Conservation (phyloP, 2,797 vertebrate genomes). For the Sebastes cheni region DNA sequence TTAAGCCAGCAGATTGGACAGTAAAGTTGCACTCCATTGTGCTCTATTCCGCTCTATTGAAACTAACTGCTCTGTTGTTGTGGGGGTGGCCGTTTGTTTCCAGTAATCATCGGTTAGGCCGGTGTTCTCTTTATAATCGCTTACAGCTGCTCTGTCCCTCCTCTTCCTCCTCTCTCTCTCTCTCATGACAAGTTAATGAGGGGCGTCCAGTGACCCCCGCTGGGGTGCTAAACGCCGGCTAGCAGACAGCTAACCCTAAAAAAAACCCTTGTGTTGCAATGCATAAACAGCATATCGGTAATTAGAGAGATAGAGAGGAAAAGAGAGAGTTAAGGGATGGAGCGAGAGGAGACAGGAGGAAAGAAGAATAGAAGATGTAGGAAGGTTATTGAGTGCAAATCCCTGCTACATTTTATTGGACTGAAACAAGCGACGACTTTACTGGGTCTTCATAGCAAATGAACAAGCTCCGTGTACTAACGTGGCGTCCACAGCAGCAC, state of each 20-base stretch:
- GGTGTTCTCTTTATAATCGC: constrained; percentile 42
- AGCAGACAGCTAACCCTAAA: constrained; percentile 34
- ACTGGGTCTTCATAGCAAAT: too few relatives aligned
- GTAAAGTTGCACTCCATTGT: neutral
- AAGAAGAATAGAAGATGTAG: neutral
- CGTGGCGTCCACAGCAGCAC: too few relatives aligned
- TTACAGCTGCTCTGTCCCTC: constrained; percentile 58
- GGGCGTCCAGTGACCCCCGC: constrained; percentile 16
- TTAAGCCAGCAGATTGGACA: neutral
- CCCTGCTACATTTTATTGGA: too few relatives aligned
- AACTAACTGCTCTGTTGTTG: constrained; percentile 1
- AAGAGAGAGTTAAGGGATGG: too few relatives aligned
- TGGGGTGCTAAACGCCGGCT: constrained; percentile 39
- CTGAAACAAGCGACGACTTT: too few relatives aligned
- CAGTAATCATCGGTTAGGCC: constrained; percentile 60
- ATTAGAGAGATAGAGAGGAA: constrained; percentile 1
- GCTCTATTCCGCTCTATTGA: neutral
- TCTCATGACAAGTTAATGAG: constrained; percentile 68
- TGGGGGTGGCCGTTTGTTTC: constrained; percentile 36
- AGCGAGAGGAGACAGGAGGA: neutral
- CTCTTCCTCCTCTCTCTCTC: constrained; percentile 31
- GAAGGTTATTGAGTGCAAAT: too few relatives aligned
- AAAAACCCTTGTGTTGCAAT: neutral
- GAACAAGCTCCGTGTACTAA: too few relatives aligned
- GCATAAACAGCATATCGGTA: neutral